Evolutionary conservation across 2,113 vertebrate genomes (phyloP).

Genomic region (Pitta sordida): DNA sequence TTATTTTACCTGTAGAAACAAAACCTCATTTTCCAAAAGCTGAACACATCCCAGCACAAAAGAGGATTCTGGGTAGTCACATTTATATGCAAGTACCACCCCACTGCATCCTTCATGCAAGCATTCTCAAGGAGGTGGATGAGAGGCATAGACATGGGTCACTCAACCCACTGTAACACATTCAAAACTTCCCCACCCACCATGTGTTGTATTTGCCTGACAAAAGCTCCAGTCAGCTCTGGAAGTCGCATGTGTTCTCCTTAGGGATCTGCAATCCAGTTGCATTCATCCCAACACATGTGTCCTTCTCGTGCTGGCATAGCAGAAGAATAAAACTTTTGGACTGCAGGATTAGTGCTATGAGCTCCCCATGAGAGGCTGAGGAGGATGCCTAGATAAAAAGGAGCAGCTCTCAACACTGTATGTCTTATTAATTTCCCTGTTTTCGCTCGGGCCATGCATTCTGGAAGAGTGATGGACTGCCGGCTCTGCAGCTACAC

Average conservation of each 20-base stretch:
- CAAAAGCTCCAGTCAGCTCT: not conserved
- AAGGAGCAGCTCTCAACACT: not conserved
- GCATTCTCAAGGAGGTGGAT: not conserved
- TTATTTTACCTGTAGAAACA: not conserved
- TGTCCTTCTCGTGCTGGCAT: not conserved
- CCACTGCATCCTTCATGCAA: not conserved
- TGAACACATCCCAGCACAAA: not conserved
- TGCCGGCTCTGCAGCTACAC: not conserved
- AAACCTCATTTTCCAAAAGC: not conserved
- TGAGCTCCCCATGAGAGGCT: not conserved
- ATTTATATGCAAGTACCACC: not conserved
- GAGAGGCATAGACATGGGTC: not conserved
- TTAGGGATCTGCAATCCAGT: not conserved
- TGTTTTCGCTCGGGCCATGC: not conserved
- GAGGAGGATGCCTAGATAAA: not conserved
- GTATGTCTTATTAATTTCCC: not conserved
- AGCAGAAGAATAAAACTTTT: not conserved
- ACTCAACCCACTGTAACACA: not conserved
- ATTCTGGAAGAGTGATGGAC: conserved; percentile 14
- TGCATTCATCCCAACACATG: not conserved
- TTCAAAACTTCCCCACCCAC: not conserved
- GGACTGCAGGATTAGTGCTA: not conserved
- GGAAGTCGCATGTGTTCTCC: not conserved
- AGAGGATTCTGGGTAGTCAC: not conserved
- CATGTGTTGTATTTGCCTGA: not conserved